These are phyloP conservation scores for Eilema caniola DNA, from an alignment of 2,888 invertebrate genomes.

Conservation along the genomic window DNA sequence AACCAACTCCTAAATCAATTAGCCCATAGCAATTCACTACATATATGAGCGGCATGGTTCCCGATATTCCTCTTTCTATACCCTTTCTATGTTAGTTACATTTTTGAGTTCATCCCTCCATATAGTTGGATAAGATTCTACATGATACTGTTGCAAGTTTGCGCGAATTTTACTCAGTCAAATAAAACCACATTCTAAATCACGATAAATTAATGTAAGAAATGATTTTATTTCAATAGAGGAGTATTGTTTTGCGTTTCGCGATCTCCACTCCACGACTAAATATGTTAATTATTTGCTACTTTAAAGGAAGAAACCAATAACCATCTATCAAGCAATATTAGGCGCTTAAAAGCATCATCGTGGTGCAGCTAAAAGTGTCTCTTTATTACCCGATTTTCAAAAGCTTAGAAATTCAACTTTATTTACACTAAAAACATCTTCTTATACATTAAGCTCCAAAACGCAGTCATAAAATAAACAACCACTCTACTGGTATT, in stretches of 20 bases:
- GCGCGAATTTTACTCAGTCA: no score
- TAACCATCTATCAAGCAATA: not conserved
- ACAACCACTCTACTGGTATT: slow-evolving; percentile 29
- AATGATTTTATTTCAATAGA: no score
- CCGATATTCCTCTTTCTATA: not conserved
- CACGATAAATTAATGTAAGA: no score
- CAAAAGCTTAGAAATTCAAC: not conserved
- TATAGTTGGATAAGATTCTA: not conserved
- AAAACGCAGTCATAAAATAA: slow-evolving; percentile 31
- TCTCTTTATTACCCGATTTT: not conserved
- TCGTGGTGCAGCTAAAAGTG: not conserved
- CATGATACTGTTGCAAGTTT: no score
- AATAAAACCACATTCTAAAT: no score
- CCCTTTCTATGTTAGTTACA: not conserved
- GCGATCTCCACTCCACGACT: not conserved
- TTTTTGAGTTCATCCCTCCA: not conserved
- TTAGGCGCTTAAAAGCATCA: not conserved
- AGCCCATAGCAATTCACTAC: not conserved
- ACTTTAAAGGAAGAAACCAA: not conserved
- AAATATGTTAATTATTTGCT: not conserved
- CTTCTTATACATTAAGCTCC: slow-evolving; percentile 2
- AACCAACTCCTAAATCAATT: not conserved
- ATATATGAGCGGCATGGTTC: no score
- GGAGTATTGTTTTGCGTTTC: not conserved
- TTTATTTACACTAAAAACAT: not conserved